Conservation (phyloP, 2,797 vertebrate genomes). For the Bovichtus diacanthus region DNA sequence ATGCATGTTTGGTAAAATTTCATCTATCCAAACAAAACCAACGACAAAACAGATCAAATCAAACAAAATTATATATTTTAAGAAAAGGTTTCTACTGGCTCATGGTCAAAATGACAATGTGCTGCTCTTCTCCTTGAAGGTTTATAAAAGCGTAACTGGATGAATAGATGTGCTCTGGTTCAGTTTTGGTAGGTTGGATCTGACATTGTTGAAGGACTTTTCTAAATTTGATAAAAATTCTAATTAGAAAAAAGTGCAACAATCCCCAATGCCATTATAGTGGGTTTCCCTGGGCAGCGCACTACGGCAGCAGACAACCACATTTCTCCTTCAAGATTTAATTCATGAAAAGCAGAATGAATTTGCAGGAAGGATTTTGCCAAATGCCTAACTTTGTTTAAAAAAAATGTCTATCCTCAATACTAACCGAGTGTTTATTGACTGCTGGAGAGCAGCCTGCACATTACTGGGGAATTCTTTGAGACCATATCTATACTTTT, state of each 20-base stretch:
- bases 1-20: background rate
- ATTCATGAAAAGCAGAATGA: background rate
- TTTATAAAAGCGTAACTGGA: background rate
- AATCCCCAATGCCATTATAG: background rate
- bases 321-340: background rate
- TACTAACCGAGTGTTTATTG: background rate
- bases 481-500: background rate
- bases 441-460: background rate
- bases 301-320: background rate
- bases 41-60: background rate
- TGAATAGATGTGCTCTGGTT: background rate
- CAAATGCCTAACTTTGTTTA: background rate
- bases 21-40: background rate
- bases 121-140: background rate
- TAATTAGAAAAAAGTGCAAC: background rate
- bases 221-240: constrained; percentile 1
- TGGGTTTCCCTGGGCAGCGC: background rate
- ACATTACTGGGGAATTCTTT: background rate
- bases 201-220: constrained; percentile 7
- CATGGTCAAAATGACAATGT: background rate
- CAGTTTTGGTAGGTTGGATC: background rate
- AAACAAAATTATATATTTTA: background rate
- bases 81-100: background rate
- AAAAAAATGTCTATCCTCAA: background rate
- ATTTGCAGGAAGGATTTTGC: background rate